Percentiles rank a stretch among this genome's conserved stretches.
These are phyloP conservation scores for Druon quercuslanigerum DNA, from an alignment of 1,140 invertebrate species.

Conservation along the genomic window DNA sequence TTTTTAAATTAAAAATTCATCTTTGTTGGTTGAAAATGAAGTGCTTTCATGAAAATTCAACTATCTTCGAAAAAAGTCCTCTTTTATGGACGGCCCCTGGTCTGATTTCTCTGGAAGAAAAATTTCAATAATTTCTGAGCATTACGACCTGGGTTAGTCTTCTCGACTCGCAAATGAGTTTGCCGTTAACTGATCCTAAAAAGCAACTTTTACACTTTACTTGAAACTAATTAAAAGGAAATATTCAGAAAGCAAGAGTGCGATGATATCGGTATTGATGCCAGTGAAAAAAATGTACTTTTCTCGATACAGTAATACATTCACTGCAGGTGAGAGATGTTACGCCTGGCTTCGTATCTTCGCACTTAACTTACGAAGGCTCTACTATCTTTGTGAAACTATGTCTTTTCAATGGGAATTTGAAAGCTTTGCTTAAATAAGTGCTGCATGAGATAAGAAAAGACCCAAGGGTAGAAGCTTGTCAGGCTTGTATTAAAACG, in stretches of 20 bases:
- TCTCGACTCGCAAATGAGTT: no score
- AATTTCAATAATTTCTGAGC: no score
- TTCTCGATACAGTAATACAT: not conserved
- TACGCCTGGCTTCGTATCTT: not conserved
- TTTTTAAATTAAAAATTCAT: no score
- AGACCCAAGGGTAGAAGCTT: constrained; percentile 1
- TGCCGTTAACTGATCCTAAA: no score
- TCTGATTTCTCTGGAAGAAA: no score
- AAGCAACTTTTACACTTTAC: not conserved
- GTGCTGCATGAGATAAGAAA: not conserved
- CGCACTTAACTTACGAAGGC: not conserved
- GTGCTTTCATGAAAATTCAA: no score
- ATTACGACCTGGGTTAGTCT: no score
- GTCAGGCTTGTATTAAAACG: not conserved
- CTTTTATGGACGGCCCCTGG: no score
- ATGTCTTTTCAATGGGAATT: constrained; percentile 10
- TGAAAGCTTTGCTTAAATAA: constrained; percentile 20
- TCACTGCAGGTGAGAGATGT: not conserved
- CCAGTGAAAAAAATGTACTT: not conserved
- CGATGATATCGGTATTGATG: not conserved
- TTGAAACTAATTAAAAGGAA: not conserved
- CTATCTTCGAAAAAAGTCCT: no score
- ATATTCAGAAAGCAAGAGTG: not conserved
- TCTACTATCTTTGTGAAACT: constrained; percentile 5
- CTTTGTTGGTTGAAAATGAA: no score